Evolutionary conservation across 2,888 invertebrate species (phyloP), one percentile per base, ranked within the genome.

Genomic region (Leptopilina myrica): DNA sequence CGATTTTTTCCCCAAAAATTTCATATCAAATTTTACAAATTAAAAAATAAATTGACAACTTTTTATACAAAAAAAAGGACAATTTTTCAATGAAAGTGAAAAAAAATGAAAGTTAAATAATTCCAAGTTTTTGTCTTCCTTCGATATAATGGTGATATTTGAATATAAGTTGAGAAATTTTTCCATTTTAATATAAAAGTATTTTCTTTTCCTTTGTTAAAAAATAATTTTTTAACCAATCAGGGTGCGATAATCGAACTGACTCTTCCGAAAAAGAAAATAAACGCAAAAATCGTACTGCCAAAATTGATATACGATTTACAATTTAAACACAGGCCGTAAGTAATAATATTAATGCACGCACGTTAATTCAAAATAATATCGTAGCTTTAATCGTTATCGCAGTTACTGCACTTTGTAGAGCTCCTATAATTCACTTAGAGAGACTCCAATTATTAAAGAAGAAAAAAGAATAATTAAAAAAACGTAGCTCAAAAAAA

Each of bases 331-430:
- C 79, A 83, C 82, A 82, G 79, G 87, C 85, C 88, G 86, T 86
- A 84, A 85, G 83, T 86, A 86, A 88, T 86, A 84, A 73, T 88
- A 90, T 87, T 88, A 87, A 87, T 87, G 87, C 90, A 90, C 90
- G 87, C 90, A 89, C 88, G 87, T 90, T 89, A 85, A 89, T 90
- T 90, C 88, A 89, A 89, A 84, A 86, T 88, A 89, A 89, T 90
- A 90, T 89, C 88, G 89, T 91, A 91, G 90, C 90, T 90, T 90
- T 90, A 90, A 90, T 90, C 87, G 89, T 90, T 91, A 91, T 86
- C 87, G 86, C 89, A 88, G 88, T 91, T 89, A 90, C 86, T 87
- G 90, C 91, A 91, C 91, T 87, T 90, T 83, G 89, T 91, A 91
- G 90, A 86, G 85, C 86, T 90, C 89, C 87, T 82, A 87, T 89